These are phyloP conservation scores for Alexandromys fortis DNA, from an alignment of 2,113 vertebrate species.

Conservation along the genomic window DNA sequence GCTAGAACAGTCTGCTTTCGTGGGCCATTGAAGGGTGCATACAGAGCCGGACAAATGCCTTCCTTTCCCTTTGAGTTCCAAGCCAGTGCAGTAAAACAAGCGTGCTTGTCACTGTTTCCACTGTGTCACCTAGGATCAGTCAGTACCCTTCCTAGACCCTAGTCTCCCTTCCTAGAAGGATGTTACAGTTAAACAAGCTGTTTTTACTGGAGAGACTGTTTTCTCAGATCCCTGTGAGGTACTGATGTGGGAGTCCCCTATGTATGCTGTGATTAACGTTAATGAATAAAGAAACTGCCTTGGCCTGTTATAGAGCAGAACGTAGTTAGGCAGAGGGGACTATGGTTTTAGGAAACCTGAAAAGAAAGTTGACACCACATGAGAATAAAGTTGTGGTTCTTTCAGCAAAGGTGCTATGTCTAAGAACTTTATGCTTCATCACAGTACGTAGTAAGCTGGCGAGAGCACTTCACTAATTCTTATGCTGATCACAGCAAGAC, in stretches of 20 bases:
- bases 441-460: neutral
- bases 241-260: too few relatives aligned
- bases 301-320: too few relatives aligned
- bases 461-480: neutral
- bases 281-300: too few relatives aligned
- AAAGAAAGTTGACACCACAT: neutral
- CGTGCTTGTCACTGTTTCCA: rapidly evolving
- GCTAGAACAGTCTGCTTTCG: neutral
- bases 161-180: neutral
- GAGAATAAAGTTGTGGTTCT: neutral
- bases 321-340: neutral
- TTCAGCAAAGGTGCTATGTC: neutral
- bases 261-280: too few relatives aligned
- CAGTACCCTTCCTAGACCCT: neutral
- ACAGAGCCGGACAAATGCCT: neutral
- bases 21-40: neutral
- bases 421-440: neutral
- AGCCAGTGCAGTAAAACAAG: neutral
- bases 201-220: neutral
- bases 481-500: neutral
- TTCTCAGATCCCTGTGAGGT: neutral
- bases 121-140: neutral
- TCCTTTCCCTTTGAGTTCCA: neutral
- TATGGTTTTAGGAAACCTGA: neutral
- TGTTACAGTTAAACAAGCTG: neutral